Evolutionary conservation across 2,888 invertebrate genomes (phyloP).

Genomic region (Cheilosia grossa): DNA sequence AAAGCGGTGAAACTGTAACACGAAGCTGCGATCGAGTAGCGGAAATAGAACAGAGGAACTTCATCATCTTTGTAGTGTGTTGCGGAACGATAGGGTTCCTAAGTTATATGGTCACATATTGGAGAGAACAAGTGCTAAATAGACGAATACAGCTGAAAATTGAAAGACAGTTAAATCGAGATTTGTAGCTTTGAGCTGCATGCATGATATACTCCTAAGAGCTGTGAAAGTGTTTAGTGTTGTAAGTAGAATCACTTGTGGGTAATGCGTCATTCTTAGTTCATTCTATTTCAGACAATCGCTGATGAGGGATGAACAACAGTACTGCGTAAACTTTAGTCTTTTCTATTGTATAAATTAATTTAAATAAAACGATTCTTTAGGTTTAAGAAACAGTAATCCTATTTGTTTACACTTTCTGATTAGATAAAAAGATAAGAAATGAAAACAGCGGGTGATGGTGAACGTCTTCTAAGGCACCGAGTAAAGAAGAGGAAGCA

Average conservation of each 20-base stretch:
- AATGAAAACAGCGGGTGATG: no score
- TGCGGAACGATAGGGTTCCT: slow-evolving; percentile 79
- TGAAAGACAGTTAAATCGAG: slow-evolving; percentile 80
- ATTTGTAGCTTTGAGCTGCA: slow-evolving; percentile 75
- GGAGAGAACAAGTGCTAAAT: slow-evolving; percentile 80
- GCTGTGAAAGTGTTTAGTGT: slow-evolving; percentile 50
- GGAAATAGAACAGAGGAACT: slow-evolving; percentile 92
- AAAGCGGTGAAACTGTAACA: slow-evolving; percentile 91
- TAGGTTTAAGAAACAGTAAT: slow-evolving; percentile 32
- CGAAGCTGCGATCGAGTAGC: slow-evolving; percentile 94
- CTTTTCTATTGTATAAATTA: slow-evolving; percentile 69
- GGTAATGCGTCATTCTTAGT: not conserved
- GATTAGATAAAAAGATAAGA: not conserved
- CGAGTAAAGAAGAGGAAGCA: no score
- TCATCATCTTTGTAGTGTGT: slow-evolving; percentile 82
- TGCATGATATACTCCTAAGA: slow-evolving; percentile 8
- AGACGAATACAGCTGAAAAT: slow-evolving; percentile 79
- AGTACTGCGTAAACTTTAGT: slow-evolving; percentile 42
- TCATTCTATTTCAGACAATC: slow-evolving; percentile 45
- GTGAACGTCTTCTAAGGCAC: no score
- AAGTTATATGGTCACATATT: slow-evolving; percentile 79
- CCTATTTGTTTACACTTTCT: not conserved
- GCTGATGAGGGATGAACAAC: slow-evolving; percentile 24
- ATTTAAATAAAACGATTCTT: slow-evolving; percentile 59
- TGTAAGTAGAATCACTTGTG: slow-evolving; percentile 26